These are phyloP conservation scores for Nannoperca obscura DNA, from an alignment of 2,797 vertebrate genomes.

Conservation along the genomic window DNA sequence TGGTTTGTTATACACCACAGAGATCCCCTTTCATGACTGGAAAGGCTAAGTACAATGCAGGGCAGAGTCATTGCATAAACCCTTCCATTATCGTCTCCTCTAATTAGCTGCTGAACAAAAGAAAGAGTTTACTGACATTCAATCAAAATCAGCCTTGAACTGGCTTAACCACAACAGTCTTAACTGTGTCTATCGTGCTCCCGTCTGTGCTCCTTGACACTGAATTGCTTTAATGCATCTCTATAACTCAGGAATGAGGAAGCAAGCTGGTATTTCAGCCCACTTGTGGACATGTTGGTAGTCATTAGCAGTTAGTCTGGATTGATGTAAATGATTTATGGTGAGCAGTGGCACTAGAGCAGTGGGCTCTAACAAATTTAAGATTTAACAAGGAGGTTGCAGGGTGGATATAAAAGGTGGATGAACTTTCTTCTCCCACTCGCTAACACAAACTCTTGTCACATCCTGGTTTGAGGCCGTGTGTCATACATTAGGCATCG, in stretches of 20 bases:
- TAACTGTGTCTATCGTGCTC: neutral
- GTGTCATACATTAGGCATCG: neutral
- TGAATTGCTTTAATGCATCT: constrained; percentile 22
- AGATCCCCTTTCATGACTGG: neutral
- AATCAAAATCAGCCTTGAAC: constrained; percentile 36
- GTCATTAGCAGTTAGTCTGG: constrained; percentile 29
- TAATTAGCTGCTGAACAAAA: constrained; percentile 47
- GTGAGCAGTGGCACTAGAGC: constrained; percentile 17
- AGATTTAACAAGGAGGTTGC: constrained; percentile 24
- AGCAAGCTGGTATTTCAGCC: constrained; percentile 1
- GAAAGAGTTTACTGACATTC: constrained; percentile 25
- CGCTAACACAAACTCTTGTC: neutral
- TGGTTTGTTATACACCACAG: neutral
- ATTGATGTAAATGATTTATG: constrained; percentile 41
- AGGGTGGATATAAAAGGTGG: constrained; percentile 1
- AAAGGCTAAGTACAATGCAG: constrained; percentile 3
- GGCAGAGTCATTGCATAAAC: constrained; percentile 10
- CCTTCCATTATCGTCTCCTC: constrained; percentile 36
- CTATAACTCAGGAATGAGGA: constrained; percentile 1
- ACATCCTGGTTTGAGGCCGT: neutral
- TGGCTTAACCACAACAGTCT: constrained; percentile 11
- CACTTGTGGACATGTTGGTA: constrained; percentile 15
- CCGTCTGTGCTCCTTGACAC: constrained; percentile 3
- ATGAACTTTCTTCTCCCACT: constrained; percentile 13
- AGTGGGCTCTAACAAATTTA: constrained; percentile 20